These are phyloP conservation scores for Pocillopora verrucosa DNA, from an alignment of 64 coral and sea anemone species.

Conservation along the genomic window DNA sequence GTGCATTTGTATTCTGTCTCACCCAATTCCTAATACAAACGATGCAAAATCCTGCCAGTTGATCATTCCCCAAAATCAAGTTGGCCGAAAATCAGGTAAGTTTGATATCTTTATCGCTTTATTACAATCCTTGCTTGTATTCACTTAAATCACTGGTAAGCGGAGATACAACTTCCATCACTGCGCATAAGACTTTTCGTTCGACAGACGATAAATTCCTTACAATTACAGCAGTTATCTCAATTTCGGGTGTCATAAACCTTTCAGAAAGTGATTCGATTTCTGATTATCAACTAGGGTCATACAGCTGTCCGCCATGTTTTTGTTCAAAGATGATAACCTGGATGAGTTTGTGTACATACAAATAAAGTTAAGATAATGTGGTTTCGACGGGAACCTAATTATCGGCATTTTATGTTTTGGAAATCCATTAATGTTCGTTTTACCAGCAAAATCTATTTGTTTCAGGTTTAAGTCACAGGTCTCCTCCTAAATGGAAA, in stretches of 20 bases:
- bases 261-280: not conserved
- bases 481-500: no score
- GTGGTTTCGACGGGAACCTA: not conserved
- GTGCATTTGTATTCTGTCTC: slow-evolving; percentile 82
- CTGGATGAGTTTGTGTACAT: not conserved
- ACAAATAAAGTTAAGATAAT: not conserved
- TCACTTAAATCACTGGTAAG: no score
- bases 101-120: not conserved
- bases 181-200: no score
- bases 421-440: no score
- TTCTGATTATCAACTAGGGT: not conserved
- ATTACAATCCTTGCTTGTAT: not conserved
- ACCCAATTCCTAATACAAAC: slow-evolving; percentile 61
- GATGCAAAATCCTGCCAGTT: slow-evolving; percentile 63
- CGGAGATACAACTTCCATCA: no score
- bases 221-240: not conserved
- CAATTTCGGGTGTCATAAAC: not conserved
- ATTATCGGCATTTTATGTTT: not conserved
- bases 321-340: not conserved
- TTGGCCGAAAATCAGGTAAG: slow-evolving; percentile 89
- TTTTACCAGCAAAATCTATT: no score
- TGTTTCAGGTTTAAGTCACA: no score
- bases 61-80: slow-evolving; percentile 92
- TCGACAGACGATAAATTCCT: no score
- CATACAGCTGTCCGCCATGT: not conserved